These are phyloP conservation scores for Camponotus fellah DNA, from an alignment of 2,888 invertebrate genomes.

Conservation along the genomic window DNA sequence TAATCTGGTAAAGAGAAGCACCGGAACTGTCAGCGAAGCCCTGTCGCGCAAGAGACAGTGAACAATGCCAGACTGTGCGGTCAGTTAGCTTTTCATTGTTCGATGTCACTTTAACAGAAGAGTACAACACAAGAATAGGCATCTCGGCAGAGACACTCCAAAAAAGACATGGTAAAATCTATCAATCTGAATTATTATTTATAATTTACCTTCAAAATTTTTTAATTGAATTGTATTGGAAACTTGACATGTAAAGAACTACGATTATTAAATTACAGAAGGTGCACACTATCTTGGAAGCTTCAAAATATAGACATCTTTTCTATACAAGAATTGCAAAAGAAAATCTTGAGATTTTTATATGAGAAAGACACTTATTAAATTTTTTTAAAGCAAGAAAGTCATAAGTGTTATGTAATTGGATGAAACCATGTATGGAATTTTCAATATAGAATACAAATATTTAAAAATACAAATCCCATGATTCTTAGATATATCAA, in stretches of 20 bases:
- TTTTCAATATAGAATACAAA: background rate
- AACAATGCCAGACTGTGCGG: background rate
- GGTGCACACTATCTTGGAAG: background rate
- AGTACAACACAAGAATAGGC: background rate
- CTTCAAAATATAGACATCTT: background rate
- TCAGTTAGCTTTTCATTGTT: conserved; percentile 27
- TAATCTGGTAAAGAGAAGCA: conserved; percentile 86
- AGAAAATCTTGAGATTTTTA: background rate
- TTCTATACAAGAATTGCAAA: background rate
- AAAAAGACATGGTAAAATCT: conserved; percentile 39
- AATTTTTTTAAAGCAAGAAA: conserved; percentile 1
- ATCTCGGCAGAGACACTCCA: background rate
- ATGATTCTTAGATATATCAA: background rate
- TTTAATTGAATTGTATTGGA: background rate
- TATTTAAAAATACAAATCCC: background rate
- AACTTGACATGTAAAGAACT: background rate
- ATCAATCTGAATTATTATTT: conserved; percentile 7
- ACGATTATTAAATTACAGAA: conserved; percentile 3
- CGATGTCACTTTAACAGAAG: background rate
- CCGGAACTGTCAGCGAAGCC: conserved; percentile 84
- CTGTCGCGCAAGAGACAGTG: conserved; percentile 63
- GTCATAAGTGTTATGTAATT: background rate
- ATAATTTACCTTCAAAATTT: background rate
- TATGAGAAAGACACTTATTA: conserved; percentile 1
- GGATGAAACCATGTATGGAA: background rate